A percentile compares a stretch with the other conserved stretches of the same genome.
Evolutionary conservation across 2,113 vertebrate genomes (phyloP).

Genomic region (Octodon degus): DNA sequence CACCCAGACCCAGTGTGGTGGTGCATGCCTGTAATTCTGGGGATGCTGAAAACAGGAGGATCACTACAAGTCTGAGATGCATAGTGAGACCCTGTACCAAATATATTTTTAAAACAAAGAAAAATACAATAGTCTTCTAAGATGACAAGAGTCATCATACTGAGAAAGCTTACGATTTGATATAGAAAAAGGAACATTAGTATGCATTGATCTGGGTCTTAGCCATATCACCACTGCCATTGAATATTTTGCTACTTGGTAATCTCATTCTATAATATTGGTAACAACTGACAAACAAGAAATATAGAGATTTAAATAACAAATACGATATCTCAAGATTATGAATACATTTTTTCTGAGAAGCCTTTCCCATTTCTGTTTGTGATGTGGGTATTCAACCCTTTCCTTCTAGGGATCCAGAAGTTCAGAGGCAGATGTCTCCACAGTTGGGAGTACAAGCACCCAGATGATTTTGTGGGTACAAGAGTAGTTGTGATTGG

Average conservation of each 20-base stretch:
- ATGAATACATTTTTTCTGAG: neutral
- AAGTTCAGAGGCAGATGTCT: neutral
- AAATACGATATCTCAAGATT: neutral
- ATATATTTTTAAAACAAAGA: neutral
- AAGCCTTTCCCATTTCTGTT: neutral
- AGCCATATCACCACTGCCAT: too few species aligned
- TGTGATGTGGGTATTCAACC: neutral
- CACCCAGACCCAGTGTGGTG: too few species aligned
- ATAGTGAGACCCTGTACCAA: too few species aligned
- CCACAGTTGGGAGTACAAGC: constrained; percentile 50
- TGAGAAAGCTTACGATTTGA: neutral
- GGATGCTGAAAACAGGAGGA: too few species aligned
- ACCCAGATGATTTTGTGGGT: neutral
- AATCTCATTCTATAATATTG: neutral
- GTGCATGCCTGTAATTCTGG: too few species aligned
- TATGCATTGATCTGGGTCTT: neutral
- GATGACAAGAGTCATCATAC: neutral
- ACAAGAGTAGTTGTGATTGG: constrained; percentile 53
- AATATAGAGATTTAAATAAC: neutral
- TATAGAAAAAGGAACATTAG: neutral
- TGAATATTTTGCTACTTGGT: neutral
- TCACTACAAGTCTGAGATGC: too few species aligned
- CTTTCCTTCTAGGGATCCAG: constrained; percentile 5
- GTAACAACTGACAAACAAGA: neutral
- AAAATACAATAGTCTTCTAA: neutral